Evolutionary conservation across 2,888 invertebrate genomes (phyloP).

Genomic region (Miltochrista miniata): DNA sequence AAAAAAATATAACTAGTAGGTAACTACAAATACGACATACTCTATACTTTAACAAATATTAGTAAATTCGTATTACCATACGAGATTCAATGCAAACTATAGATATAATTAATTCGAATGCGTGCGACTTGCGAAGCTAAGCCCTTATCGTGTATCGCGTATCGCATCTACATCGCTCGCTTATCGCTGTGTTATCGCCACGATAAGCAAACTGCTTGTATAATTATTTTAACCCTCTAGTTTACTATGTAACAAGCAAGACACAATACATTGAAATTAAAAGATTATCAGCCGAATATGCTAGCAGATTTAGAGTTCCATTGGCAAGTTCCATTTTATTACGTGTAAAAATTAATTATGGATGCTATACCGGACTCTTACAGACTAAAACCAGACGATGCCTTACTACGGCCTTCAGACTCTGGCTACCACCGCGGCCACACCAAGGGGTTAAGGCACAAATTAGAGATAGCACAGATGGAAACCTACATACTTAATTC

Average conservation of each 20-base stretch:
- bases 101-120: conserved; percentile 39
- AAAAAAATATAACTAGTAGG: no score
- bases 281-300: no score
- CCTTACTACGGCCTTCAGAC: no score
- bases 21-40: no score
- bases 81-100: conserved; percentile 18
- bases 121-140: conserved; percentile 4
- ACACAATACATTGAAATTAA: not conserved
- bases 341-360: no score
- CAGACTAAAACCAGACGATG: no score
- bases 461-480: no score
- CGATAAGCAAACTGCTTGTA: conserved; percentile 13
- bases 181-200: conserved; percentile 30
- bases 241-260: not conserved
- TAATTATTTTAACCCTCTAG: not conserved
- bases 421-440: no score
- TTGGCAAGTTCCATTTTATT: no score
- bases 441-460: no score
- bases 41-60: conserved; percentile 4
- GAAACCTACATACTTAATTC: no score
- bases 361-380: no score
- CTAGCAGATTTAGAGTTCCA: conserved; percentile 3
- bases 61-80: conserved; percentile 8
- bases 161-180: conserved; percentile 34
- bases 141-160: conserved; percentile 6